These are phyloP conservation scores for Myotis davidii DNA, from an alignment of 2,113 vertebrate species.

Conservation along the genomic window DNA sequence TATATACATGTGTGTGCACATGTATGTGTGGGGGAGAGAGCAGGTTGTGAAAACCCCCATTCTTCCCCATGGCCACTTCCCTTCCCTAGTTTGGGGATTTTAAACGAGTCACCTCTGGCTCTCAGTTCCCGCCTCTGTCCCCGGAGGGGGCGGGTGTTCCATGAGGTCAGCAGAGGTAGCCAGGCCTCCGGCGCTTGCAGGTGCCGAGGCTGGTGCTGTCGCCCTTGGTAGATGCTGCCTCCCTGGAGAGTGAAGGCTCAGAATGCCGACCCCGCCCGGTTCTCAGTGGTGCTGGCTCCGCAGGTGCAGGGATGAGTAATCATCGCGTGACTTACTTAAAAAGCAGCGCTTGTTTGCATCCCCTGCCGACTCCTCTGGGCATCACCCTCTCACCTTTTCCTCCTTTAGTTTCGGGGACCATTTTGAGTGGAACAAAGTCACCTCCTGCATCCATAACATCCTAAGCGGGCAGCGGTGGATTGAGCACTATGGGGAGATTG, in stretches of 20 bases:
- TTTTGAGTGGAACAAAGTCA: slow-evolving; percentile 99
- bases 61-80: neutral
- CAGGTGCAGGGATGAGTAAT: neutral
- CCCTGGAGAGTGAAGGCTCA: neutral
- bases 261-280: fast-evolving
- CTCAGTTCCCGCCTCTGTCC: neutral
- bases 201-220: fast-evolving
- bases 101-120: neutral
- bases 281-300: neutral
- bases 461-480: slow-evolving; percentile 98
- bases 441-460: slow-evolving; percentile 98
- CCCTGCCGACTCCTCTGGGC: neutral
- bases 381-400: neutral
- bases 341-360: neutral
- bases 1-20: fast-evolving
- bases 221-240: fast-evolving
- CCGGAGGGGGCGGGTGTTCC: neutral
- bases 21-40: neutral
- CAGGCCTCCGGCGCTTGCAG: neutral
- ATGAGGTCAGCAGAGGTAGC: neutral
- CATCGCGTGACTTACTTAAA: neutral
- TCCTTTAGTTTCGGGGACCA: slow-evolving; percentile 90
- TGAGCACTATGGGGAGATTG: slow-evolving; percentile 98
- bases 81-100: neutral
- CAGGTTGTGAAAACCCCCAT: neutral